phyloP scores from a whole-genome alignment of 2,797 vertebrate species.

The Numenius phaeopus region DNA sequence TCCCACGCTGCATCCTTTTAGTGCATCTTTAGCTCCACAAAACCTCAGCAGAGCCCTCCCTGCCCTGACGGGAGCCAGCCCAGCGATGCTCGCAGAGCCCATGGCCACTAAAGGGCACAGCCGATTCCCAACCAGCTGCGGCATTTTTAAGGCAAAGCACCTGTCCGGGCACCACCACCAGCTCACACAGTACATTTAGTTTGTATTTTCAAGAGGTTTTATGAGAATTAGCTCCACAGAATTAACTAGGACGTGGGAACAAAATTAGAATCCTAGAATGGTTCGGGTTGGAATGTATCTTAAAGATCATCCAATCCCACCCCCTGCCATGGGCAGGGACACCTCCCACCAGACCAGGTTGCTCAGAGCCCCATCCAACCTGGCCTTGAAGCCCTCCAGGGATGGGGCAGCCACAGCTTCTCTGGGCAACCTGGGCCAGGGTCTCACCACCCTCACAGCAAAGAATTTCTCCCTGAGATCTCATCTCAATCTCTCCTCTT shows the following conservation, averaged over 20 bases:
- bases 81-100: background rate
- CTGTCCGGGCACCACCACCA: background rate
- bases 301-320: no score
- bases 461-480: no score
- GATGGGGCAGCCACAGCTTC: no score
- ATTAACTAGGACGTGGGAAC: background rate
- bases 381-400: no score
- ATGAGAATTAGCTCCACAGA: background rate
- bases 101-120: accelerated
- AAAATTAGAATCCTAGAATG: background rate
- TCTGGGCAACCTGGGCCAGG: no score
- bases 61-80: accelerated
- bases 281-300: no score
- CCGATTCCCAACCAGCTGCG: background rate
- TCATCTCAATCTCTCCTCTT: no score
- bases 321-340: no score
- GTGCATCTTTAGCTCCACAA: background rate
- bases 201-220: background rate
- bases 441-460: no score
- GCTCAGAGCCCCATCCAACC: no score
- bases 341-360: no score
- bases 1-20: background rate
- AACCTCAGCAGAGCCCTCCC: background rate
- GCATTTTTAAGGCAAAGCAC: background rate
- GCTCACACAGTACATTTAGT: background rate